These are phyloP conservation scores for Saccostrea cuccullata DNA, from an alignment of 1,140 invertebrate genomes.

Conservation along the genomic window DNA sequence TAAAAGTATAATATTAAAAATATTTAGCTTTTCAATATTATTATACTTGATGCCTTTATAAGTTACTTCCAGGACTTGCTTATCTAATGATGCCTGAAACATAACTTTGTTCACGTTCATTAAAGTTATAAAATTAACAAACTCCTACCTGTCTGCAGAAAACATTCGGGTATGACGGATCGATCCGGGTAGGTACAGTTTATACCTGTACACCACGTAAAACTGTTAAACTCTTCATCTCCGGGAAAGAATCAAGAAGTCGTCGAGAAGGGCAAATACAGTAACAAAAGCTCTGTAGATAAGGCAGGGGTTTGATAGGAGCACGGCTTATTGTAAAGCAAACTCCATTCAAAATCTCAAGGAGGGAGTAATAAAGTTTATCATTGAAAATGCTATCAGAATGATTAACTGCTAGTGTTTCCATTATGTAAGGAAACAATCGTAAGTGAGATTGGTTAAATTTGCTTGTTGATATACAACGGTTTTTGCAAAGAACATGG, in stretches of 20 bases:
- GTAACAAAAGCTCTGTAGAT: slow-evolving; percentile 21
- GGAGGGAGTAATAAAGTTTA: slow-evolving; percentile 24
- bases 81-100: too few species aligned
- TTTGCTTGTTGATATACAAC: background rate
- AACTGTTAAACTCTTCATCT: background rate
- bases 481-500: background rate
- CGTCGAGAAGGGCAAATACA: background rate
- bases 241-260: slow-evolving; percentile 17
- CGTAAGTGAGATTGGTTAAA: background rate
- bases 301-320: slow-evolving; percentile 34
- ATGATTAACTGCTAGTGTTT: slow-evolving; percentile 22
- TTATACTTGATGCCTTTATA: too few species aligned
- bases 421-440: background rate
- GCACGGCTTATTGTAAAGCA: slow-evolving; percentile 26
- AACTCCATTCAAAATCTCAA: slow-evolving; percentile 16
- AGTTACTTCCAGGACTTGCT: too few species aligned
- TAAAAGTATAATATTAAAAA: too few species aligned
- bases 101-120: too few species aligned
- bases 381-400: background rate
- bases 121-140: too few species aligned
- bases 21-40: too few species aligned
- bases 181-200: background rate
- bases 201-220: background rate
- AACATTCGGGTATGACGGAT: background rate
- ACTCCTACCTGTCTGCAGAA: background rate